Conservation (phyloP, 2,797 vertebrate genomes). For the Mionectes olivaceus region DNA sequence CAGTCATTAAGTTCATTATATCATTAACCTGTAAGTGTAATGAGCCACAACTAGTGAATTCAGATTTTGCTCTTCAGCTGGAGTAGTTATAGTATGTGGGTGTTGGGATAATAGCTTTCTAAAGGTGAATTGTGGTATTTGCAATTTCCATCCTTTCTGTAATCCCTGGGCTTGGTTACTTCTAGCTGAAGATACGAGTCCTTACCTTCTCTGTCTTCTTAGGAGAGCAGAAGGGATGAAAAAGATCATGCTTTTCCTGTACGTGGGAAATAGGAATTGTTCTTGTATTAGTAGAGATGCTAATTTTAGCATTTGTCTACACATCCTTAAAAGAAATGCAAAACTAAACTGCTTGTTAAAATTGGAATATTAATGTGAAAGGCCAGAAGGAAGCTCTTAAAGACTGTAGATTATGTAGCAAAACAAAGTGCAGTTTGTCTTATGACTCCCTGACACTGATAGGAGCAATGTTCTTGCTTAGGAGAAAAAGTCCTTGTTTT, state of each 20-base stretch:
- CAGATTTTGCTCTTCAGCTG: neutral
- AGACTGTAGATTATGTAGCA: neutral
- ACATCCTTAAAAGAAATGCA: neutral
- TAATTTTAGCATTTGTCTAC: neutral
- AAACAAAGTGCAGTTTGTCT: conserved; percentile 37
- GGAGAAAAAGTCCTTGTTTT: conserved; percentile 30
- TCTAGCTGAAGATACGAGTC: neutral
- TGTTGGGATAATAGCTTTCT: neutral
- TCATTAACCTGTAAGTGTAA: neutral
- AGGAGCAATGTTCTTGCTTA: neutral
- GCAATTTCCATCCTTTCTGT: neutral
- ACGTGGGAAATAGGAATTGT: neutral
- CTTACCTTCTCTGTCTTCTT: neutral
- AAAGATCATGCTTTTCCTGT: neutral
- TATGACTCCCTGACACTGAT: neutral
- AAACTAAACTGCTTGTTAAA: neutral
- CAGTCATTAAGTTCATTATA: neutral
- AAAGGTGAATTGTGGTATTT: neutral
- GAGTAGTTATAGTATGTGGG: neutral
- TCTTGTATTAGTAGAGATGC: neutral
- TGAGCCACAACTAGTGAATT: neutral
- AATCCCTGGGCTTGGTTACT: neutral
- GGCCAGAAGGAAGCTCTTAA: neutral
- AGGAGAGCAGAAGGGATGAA: neutral
- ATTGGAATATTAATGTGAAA: neutral